Evolutionary conservation across 2,888 invertebrate species (phyloP).

Genomic region (Crepidodera aurea): DNA sequence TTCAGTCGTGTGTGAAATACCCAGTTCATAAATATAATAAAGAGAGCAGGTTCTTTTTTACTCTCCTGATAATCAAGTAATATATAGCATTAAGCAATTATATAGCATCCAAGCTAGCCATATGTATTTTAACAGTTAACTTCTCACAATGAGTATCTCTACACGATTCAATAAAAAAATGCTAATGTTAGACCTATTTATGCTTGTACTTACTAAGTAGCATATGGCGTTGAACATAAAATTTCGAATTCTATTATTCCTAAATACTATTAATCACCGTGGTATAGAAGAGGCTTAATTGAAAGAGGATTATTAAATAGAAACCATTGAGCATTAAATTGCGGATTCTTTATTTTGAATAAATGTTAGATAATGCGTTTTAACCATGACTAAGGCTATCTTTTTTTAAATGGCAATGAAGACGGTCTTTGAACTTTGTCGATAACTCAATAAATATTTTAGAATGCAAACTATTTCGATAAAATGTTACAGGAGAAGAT

Average conservation of each 20-base stretch:
- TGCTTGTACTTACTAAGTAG: background rate
- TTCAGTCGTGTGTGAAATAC: constrained; percentile 44
- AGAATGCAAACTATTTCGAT: too few relatives aligned
- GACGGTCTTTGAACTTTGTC: background rate
- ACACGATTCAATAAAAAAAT: constrained; percentile 23
- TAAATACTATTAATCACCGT: background rate
- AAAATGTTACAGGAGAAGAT: too few relatives aligned
- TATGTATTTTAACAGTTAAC: constrained; percentile 37
- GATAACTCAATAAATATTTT: too few relatives aligned
- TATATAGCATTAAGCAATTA: constrained; percentile 35
- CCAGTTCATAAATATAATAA: constrained; percentile 35
- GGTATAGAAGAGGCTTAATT: too few relatives aligned
- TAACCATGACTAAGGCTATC: background rate
- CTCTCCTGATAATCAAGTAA: constrained; percentile 33
- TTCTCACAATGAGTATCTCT: constrained; percentile 29
- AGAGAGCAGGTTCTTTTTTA: constrained; percentile 34
- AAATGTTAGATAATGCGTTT: background rate
- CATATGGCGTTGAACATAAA: background rate
- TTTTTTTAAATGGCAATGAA: background rate
- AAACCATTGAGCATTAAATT: background rate
- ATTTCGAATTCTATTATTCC: background rate
- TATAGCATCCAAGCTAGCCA: constrained; percentile 32
- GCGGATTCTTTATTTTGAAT: background rate
- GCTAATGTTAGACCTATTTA: constrained; percentile 26
- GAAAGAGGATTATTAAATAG: background rate